phyloP scores from a whole-genome alignment of 1,140 invertebrate genomes.

The Paramacrobiotus metropolitanus region DNA sequence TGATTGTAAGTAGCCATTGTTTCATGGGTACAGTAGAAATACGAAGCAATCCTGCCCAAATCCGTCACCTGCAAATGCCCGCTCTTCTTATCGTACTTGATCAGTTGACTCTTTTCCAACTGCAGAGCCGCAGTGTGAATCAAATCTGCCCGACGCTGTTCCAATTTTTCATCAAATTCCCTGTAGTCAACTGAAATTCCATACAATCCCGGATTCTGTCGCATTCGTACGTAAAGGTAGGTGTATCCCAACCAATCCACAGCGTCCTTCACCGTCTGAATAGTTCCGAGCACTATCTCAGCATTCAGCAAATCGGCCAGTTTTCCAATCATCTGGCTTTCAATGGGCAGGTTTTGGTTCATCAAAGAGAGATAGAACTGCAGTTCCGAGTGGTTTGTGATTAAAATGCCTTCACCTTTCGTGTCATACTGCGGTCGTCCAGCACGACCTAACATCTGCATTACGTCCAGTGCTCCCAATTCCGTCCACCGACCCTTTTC shows the following conservation, averaged over 20 bases:
- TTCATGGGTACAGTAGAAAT: constrained; percentile 92
- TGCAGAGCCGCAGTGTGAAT: constrained; percentile 83
- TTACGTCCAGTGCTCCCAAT: constrained; percentile 78
- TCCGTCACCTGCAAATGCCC: constrained; percentile 82
- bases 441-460: constrained; percentile 89
- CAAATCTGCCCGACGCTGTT: constrained; percentile 71
- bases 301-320: constrained; percentile 92
- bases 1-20: constrained; percentile 93
- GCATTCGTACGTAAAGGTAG: constrained; percentile 67
- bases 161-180: constrained; percentile 50
- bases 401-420: constrained; percentile 92
- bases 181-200: constrained; percentile 59
- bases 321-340: constrained; percentile 30
- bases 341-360: constrained; percentile 77
- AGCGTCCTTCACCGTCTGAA: constrained; percentile 82
- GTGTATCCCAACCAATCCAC: constrained; percentile 89
- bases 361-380: constrained; percentile 92
- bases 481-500: constrained; percentile 97
- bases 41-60: constrained; percentile 82
- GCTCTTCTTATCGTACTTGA: constrained; percentile 86
- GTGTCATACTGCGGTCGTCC: constrained; percentile 95
- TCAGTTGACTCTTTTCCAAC: constrained; percentile 66
- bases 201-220: constrained; percentile 46
- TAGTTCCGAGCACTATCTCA: constrained; percentile 83
- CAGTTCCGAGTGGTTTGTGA: constrained; percentile 93